Evolutionary conservation across 2,888 invertebrate genomes (phyloP), one percentile per base, ranked within the genome.

Genomic region (Apamea monoglypha): DNA sequence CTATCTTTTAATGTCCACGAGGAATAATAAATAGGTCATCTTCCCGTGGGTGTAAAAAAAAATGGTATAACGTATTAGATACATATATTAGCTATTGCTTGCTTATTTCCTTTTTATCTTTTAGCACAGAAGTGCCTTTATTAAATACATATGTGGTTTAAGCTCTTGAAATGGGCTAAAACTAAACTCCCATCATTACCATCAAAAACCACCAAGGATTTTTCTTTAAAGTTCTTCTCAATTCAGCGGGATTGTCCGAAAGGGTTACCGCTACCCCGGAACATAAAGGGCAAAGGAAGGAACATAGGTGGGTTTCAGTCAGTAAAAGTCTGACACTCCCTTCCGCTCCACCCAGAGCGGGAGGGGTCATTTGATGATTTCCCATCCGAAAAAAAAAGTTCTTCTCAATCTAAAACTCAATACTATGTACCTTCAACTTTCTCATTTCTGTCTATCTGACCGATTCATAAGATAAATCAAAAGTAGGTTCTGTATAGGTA

Each of bases 401-500:
- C 18, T 47, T 66, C 25, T 40, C 1, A 25, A 18, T n/a, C n/a
- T n/a, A n/a, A n/a, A n/a, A n/a, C n/a, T n/a, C n/a, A n/a, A n/a
- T n/a, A n/a, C n/a, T n/a, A n/a, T n/a, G 21, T 67, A 44, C 16
- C 47, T 47, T 12, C 36, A 32, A 47, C 4, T 47, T 36, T 36
- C 2, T n/a, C 12, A 29, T 47, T 29, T 73, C 7, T 59, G 8
- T 44, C 18, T 56, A 18, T 25, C 40, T 29, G 5, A 56, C 50
- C 21, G 16, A 73, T 40, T 6, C 12, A 32, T 56, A 32, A 8
- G 21, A 59, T 2, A 25, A 66, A 44, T 47, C 1, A 36, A 32
- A 76, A 76, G 40, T 21, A 75, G 21, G 25, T 75, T 25, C 18
- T 67, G 36, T 50, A 40, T 36, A n/a, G n/a, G n/a, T n/a, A 44